phyloP scores from a whole-genome alignment of 1,140 invertebrate genomes.

The Lycorma delicatula region DNA sequence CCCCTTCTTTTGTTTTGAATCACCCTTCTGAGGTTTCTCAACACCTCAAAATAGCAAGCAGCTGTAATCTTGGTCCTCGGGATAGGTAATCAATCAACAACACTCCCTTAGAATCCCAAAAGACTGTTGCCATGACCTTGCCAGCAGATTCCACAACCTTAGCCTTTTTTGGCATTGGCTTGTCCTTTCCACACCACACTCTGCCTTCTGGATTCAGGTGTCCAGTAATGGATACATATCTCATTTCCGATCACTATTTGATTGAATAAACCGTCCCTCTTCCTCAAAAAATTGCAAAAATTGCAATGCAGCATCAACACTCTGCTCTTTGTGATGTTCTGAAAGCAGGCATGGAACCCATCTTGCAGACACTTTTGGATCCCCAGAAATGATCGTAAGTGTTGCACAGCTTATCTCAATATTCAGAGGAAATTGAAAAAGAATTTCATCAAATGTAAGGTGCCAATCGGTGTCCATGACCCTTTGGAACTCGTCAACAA shows the following conservation, averaged over 20 bases:
- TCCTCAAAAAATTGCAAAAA: neutral
- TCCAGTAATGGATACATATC: no score
- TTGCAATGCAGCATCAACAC: neutral
- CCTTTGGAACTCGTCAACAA: no score
- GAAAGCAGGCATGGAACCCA: neutral
- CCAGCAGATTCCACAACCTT: neutral
- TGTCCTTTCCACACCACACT: neutral
- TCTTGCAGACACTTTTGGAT: no score
- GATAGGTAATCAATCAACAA: neutral
- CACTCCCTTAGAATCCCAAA: neutral
- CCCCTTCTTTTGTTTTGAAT: neutral
- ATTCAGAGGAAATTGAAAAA: no score
- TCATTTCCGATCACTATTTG: neutral
- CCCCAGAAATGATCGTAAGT: no score
- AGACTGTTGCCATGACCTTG: neutral
- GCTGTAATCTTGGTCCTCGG: neutral
- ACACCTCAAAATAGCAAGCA: neutral
- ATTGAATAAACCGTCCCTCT: no score
- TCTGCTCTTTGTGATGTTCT: neutral
- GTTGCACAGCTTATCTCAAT: no score
- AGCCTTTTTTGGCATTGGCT: constrained; percentile 12
- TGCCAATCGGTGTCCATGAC: no score
- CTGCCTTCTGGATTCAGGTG: neutral
- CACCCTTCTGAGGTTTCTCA: neutral
- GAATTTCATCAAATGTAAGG: no score